Evolutionary conservation across 2,797 vertebrate genomes (phyloP).

Genomic region (Melanotaenia nigrans): DNA sequence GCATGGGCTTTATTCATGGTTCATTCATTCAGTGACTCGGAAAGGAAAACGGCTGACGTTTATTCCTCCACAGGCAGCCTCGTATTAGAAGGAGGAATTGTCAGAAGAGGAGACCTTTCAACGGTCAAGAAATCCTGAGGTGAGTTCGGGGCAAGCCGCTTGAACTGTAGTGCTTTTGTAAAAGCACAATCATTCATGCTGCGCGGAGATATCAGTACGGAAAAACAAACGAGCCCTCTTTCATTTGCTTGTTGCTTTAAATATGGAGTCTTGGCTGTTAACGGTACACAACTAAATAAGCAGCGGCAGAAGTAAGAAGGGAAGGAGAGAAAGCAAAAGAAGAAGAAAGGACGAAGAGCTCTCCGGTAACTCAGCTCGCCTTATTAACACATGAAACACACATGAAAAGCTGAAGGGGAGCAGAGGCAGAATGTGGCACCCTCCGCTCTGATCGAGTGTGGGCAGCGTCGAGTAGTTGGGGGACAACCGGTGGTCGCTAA

Average conservation of each 20-base stretch:
- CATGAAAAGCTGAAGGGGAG: constrained; percentile 5
- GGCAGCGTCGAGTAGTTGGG: constrained; percentile 41
- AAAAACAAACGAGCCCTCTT: constrained; percentile 23
- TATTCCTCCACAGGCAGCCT: not conserved
- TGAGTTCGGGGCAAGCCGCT: constrained; percentile 52
- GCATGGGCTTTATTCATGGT: constrained; percentile 41
- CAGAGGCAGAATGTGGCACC: constrained; percentile 50
- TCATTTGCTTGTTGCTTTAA: constrained; percentile 47
- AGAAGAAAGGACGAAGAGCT: constrained; percentile 3
- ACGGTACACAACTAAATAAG: constrained; percentile 45
- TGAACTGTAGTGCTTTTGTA: not conserved
- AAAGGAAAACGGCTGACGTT: not conserved
- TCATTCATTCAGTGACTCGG: constrained; percentile 31
- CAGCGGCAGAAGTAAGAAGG: constrained; percentile 40
- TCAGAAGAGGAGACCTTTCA: constrained; percentile 32
- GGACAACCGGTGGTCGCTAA: constrained; percentile 67
- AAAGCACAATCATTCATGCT: constrained; percentile 16
- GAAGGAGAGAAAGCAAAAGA: not conserved
- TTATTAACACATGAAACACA: constrained; percentile 4
- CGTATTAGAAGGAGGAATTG: constrained; percentile 8
- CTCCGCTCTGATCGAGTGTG: constrained; percentile 47
- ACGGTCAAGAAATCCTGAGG: constrained; percentile 33
- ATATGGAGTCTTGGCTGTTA: constrained; percentile 68
- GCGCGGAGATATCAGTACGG: constrained; percentile 20
- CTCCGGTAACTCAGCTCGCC: not conserved